A percentile compares a stretch with the other conserved stretches of the same genome.
phyloP scores from a whole-genome alignment of 2,113 vertebrate genomes.

The Oreochromis spilurus region DNA sequence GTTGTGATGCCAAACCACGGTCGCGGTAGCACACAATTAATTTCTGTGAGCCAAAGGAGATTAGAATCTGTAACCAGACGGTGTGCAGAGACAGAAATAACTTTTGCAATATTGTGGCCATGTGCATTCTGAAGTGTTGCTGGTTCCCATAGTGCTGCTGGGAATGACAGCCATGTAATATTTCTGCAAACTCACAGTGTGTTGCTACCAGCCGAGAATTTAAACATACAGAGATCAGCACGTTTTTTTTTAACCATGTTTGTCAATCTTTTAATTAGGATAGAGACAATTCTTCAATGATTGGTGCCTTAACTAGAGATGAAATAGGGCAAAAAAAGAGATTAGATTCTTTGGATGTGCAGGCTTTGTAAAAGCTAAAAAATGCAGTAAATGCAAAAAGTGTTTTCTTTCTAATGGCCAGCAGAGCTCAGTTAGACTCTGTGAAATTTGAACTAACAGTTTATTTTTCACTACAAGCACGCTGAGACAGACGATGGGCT shows the following conservation, averaged over 20 bases:
- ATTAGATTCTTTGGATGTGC: neutral
- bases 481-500: neutral
- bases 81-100: neutral
- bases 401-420: neutral
- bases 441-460: fast-evolving
- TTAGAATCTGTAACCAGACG: neutral
- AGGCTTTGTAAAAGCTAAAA: neutral
- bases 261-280: neutral
- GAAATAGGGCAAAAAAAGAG: neutral
- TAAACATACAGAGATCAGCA: fast-evolving
- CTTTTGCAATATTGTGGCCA: neutral
- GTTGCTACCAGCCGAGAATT: neutral
- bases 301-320: neutral
- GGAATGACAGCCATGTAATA: neutral
- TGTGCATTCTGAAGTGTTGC: neutral
- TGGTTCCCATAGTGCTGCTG: neutral
- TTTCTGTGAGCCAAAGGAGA: neutral
- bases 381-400: neutral
- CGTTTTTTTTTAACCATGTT: neutral
- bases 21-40: neutral
- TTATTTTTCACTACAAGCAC: neutral
- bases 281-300: neutral
- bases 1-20: neutral
- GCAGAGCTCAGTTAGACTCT: no score
- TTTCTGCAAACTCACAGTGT: neutral